These are phyloP conservation scores for Eubucco bourcierii DNA, from an alignment of 2,113 vertebrate species.

Conservation along the genomic window DNA sequence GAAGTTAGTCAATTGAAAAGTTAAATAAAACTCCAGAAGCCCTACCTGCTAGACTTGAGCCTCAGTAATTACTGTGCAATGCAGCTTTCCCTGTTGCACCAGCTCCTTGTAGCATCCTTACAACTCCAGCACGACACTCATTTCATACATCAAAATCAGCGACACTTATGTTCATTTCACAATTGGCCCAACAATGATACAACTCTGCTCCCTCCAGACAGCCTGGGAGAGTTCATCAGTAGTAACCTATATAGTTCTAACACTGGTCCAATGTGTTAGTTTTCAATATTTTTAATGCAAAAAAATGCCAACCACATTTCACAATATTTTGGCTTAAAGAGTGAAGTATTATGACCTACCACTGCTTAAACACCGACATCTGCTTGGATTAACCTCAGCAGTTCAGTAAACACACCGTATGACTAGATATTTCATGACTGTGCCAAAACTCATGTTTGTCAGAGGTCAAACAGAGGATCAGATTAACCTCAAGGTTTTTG, in stretches of 20 bases:
- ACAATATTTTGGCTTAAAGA: conserved; percentile 31
- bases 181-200: neutral
- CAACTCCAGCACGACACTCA: neutral
- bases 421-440: conserved; percentile 38
- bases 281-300: neutral
- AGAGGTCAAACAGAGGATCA: conserved; percentile 48
- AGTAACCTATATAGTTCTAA: neutral
- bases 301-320: neutral
- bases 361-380: conserved; percentile 27
- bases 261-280: neutral
- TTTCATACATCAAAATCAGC: neutral
- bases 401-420: conserved; percentile 42
- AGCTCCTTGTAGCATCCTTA: neutral
- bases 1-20: neutral
- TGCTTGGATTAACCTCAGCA: conserved; percentile 47
- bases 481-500: conserved; percentile 28
- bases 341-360: neutral
- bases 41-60: neutral
- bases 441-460: conserved; percentile 41
- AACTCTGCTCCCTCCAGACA: neutral
- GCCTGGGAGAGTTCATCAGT: neutral
- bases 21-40: neutral
- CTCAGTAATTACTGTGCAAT: neutral
- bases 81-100: neutral
- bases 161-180: neutral